Evolutionary conservation across 2,888 invertebrate species (phyloP).

Genomic region (Stenichneumon culpator): DNA sequence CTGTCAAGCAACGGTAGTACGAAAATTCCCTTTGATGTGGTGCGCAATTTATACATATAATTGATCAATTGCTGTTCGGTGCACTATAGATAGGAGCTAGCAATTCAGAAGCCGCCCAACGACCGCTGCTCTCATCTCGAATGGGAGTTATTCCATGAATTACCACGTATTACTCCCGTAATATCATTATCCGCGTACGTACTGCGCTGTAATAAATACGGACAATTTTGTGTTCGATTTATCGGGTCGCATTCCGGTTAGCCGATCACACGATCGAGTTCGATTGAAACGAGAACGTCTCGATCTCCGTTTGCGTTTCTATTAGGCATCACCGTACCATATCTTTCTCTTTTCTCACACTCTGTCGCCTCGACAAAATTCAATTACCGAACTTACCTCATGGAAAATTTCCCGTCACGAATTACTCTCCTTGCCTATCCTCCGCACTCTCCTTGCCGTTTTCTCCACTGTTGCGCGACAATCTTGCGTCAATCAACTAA

Average conservation of each 20-base stretch:
- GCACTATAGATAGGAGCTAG: background rate
- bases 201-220: constrained; percentile 12
- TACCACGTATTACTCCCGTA: background rate
- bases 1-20: background rate
- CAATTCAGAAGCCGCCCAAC: constrained; percentile 12
- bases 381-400: constrained; percentile 17
- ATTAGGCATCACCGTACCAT: background rate
- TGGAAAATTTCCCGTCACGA: constrained; percentile 11
- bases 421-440: constrained; percentile 11
- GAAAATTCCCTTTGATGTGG: constrained; percentile 37
- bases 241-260: constrained; percentile 5
- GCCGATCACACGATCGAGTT: background rate
- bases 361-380: constrained; percentile 22
- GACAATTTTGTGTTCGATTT: constrained; percentile 5
- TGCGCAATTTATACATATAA: constrained; percentile 31
- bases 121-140: constrained; percentile 6
- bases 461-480: background rate
- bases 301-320: background rate
- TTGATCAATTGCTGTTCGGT: constrained; percentile 26
- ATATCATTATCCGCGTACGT: background rate
- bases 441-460: background rate
- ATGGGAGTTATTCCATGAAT: constrained; percentile 13
- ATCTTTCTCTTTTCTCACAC: background rate
- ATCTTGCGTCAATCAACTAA: constrained; percentile 23
- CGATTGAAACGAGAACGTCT: constrained; percentile 2